A percentile compares a stretch with the other conserved stretches of the same genome.
Evolutionary conservation across 2,797 vertebrate genomes (phyloP).

Genomic region (Rhinoraja longicauda): DNA sequence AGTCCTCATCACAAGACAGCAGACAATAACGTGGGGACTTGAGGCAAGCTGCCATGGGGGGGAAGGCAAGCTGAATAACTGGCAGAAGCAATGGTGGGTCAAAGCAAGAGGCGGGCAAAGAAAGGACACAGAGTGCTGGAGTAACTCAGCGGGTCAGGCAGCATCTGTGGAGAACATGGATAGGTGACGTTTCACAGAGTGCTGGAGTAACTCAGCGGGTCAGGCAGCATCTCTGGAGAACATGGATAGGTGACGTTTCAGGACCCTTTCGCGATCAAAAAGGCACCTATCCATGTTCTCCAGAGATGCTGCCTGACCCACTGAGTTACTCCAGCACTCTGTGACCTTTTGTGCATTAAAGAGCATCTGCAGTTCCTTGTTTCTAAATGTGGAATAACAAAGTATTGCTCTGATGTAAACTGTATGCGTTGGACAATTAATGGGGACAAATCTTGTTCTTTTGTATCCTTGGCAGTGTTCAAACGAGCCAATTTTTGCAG

Average conservation of each 20-base stretch:
- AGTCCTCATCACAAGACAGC: neutral
- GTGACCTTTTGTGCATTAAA: no score
- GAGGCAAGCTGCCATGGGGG: neutral
- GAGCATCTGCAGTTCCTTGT: no score
- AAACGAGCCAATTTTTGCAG: conserved; percentile 88
- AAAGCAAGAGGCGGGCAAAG: neutral
- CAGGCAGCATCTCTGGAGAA: no score
- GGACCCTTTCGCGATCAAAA: no score
- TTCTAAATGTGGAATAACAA: neutral
- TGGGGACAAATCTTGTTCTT: neutral
- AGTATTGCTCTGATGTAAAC: neutral
- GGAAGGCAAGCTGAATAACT: neutral
- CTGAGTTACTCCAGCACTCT: no score
- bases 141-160: no score
- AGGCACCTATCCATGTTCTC: no score
- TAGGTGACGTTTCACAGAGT: no score
- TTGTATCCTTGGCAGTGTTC: conserved; percentile 69
- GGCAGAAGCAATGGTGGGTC: neutral
- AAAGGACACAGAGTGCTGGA: neutral
- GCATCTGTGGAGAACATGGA: no score
- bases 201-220: no score
- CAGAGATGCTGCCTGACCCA: no score
- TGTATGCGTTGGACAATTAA: neutral
- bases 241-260: no score
- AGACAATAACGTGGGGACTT: neutral